Percentiles rank a stretch among this genome's conserved stretches.
These are phyloP conservation scores for Anagyrus pseudococci DNA, from an alignment of 2,888 invertebrate genomes.

Conservation along the genomic window DNA sequence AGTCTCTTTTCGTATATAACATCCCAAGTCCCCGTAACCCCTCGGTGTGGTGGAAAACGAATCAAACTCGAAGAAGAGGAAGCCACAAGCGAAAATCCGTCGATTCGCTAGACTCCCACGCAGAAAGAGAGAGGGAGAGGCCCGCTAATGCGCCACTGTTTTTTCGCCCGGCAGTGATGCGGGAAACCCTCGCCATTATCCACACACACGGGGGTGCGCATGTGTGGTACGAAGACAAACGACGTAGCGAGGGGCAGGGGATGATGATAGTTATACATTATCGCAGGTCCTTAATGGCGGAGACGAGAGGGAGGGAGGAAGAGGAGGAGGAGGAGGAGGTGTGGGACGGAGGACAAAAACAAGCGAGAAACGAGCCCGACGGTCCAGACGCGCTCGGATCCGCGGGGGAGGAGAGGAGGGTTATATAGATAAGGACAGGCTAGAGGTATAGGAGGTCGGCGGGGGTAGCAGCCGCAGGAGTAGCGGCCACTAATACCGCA, in stretches of 20 bases:
- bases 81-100: no score
- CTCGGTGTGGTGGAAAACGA: no score
- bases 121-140: no score
- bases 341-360: conserved; percentile 9
- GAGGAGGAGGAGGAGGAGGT: no score
- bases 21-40: no score
- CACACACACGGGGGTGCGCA: background rate
- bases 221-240: background rate
- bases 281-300: conserved; percentile 21
- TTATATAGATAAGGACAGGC: no score
- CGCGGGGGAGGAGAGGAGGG: conserved; percentile 24
- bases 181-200: background rate
- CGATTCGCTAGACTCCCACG: no score
- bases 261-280: conserved; percentile 17
- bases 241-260: background rate
- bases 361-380: conserved; percentile 19
- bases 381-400: background rate
- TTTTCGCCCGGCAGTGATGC: background rate
- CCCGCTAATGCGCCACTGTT: background rate
- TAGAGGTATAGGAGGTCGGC: conserved; percentile 36
- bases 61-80: no score
- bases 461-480: conserved; percentile 41
- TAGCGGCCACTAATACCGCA: conserved; percentile 52
- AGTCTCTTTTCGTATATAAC: background rate
- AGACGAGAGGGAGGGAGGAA: no score